These are phyloP conservation scores for Scolopax rusticola DNA, from an alignment of 2,797 vertebrate species.

Conservation along the genomic window DNA sequence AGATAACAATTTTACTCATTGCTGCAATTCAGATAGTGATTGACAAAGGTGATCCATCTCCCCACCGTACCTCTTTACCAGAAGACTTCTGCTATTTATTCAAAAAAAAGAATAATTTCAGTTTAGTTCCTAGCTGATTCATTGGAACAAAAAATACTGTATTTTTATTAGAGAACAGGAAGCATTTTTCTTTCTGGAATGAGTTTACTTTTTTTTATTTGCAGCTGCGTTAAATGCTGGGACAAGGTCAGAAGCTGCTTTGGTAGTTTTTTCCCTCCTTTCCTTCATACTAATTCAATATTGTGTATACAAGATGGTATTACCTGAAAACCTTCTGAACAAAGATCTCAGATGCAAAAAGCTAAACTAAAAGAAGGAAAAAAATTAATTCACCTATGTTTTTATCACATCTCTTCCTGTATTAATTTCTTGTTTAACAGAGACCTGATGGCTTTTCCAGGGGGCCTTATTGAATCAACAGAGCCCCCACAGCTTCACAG, in stretches of 20 bases:
- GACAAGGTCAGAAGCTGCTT: neutral
- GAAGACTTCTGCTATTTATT: neutral
- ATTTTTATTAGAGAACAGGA: slow-evolving; percentile 11
- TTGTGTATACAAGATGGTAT: neutral
- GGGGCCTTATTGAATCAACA: neutral
- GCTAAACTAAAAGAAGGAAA: fast-evolving
- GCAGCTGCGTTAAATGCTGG: neutral
- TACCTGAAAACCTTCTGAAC: neutral
- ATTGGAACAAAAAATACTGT: neutral
- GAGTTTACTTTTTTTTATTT: slow-evolving; percentile 14
- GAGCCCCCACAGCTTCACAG: neutral
- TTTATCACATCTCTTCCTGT: neutral
- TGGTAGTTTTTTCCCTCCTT: neutral
- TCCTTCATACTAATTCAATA: neutral
- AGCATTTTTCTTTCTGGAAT: neutral
- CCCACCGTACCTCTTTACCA: neutral
- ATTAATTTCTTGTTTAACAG: neutral
- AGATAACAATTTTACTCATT: slow-evolving; percentile 10
- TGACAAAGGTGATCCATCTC: slow-evolving; percentile 38
- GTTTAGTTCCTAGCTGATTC: neutral
- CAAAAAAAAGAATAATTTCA: neutral
- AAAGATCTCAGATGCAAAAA: neutral
- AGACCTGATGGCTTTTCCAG: neutral
- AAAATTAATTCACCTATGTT: neutral
- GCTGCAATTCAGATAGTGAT: slow-evolving; percentile 22